Evolutionary conservation across 1,140 invertebrate genomes (phyloP).

Genomic region (Centruroides sculpturatus): DNA sequence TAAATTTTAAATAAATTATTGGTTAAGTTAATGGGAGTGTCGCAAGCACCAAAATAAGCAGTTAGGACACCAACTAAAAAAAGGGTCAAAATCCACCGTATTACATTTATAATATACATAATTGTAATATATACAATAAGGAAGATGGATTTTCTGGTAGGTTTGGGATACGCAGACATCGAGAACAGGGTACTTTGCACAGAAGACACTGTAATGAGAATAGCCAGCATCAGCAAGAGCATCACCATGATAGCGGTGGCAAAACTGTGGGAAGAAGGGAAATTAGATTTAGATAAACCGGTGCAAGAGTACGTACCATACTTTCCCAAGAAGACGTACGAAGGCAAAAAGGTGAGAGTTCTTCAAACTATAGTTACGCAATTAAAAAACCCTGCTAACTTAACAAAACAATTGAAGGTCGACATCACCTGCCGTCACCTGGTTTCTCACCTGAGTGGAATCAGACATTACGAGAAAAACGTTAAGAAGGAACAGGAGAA

Average conservation of each 20-base stretch:
- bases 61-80: too few relatives aligned
- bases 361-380: too few relatives aligned
- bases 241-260: constrained; percentile 41
- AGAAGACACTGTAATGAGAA: constrained; percentile 41
- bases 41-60: too few relatives aligned
- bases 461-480: constrained; percentile 37
- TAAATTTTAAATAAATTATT: too few relatives aligned
- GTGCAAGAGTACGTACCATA: constrained; percentile 38
- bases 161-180: constrained; percentile 43
- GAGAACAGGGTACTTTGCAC: constrained; percentile 38
- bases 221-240: constrained; percentile 47
- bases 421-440: constrained; percentile 38
- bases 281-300: constrained; percentile 41
- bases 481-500: constrained; percentile 15
- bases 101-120: too few relatives aligned
- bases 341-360: constrained; percentile 29
- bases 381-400: too few relatives aligned
- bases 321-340: constrained; percentile 38
- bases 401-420: constrained; percentile 26
- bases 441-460: constrained; percentile 38
- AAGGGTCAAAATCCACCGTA: too few relatives aligned
- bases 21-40: too few relatives aligned
- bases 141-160: constrained; percentile 19
- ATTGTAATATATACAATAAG: too few relatives aligned
- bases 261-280: constrained; percentile 37